Evolutionary conservation across 2,888 invertebrate species (phyloP), one percentile per base, ranked within the genome.

Genomic region (Coleophora flavipennella): DNA sequence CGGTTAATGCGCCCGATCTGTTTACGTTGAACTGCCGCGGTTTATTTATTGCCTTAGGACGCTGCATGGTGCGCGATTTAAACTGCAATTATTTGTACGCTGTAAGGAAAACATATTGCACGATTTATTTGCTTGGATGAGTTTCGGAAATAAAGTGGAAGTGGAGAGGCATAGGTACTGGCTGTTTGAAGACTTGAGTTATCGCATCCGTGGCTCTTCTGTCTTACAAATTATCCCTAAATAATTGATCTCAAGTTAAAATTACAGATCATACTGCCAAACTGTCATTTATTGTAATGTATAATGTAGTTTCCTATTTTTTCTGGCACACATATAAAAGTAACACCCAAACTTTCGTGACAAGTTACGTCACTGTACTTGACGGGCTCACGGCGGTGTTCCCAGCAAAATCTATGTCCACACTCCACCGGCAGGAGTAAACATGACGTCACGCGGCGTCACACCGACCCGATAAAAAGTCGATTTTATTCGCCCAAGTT

Each of bases 381-480:
- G n/a, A n/a, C n/a, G n/a, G n/a, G n/a, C n/a, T n/a, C n/a, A 27
- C 28, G 10, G 10, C 29, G 42, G 53, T 47, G 53, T 63, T 59
- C 64, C 57, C 55, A 62, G 60, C 60, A 60, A 64, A 62, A 67
- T 62, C 59, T 58, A 60, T 66, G 71, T 68, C 67, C 68, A 67
- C 67, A 66, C 57, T 65, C 62, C 56, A 58, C 57, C 54, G 56
- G 59, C 62, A 67, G 71, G 69, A 75, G 83, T 77, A 81, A 83
- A 81, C 81, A 80, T 83, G 84, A 83, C 84, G 84, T 83, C 84
- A 84, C 78, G 74, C 60, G 73, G 80, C 81, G 83, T 83, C 83
- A 83, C 72, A 52, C 50, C 69, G 67, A 69, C 67, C 75, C 78
- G 80, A 83, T 83, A 83, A 84, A 83, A 83, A 83, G 83, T 81